Percentiles rank a stretch among this genome's conserved stretches.
Evolutionary conservation across 2,797 vertebrate genomes (phyloP).

Genomic region (Spinibarbus caldwelli): DNA sequence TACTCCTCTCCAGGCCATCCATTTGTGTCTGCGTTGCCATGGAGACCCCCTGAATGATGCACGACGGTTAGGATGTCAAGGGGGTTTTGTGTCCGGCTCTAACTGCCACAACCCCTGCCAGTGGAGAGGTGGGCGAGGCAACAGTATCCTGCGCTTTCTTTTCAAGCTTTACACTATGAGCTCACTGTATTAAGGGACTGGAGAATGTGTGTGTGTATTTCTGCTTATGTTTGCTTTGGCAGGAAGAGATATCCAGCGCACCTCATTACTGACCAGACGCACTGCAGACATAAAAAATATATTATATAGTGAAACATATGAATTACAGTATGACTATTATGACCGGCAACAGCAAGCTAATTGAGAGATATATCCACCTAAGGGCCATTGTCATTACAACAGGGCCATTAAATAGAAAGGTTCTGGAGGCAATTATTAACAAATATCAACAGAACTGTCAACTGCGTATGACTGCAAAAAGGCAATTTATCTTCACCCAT

Average conservation of each 20-base stretch:
- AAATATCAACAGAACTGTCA: conserved; percentile 21
- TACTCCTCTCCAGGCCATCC: conserved; percentile 59
- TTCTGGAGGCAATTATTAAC: conserved; percentile 26
- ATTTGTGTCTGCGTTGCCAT: conserved; percentile 71
- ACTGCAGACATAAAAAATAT: not conserved
- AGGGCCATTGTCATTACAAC: conserved; percentile 25
- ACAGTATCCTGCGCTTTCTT: conserved; percentile 23
- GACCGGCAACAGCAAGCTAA: conserved; percentile 25
- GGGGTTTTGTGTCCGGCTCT: conserved; percentile 53
- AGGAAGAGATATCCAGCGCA: not conserved
- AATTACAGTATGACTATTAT: not conserved
- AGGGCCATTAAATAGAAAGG: conserved; percentile 31
- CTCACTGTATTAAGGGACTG: not conserved
- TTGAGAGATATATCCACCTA: conserved; percentile 12
- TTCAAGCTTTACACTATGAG: conserved; percentile 21
- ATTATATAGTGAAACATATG: not conserved
- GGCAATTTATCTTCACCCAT: conserved; percentile 1
- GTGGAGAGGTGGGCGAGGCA: conserved; percentile 39
- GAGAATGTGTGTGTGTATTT: conserved; percentile 5
- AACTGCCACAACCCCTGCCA: conserved; percentile 44
- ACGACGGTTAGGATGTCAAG: conserved; percentile 63
- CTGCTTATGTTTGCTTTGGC: not conserved
- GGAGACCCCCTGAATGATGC: conserved; percentile 69
- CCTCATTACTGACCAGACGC: not conserved
- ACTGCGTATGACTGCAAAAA: not conserved